Base-by-base conservation (phyloP, 1,140 invertebrate genomes). In the Diorhabda sublineata region DNA sequence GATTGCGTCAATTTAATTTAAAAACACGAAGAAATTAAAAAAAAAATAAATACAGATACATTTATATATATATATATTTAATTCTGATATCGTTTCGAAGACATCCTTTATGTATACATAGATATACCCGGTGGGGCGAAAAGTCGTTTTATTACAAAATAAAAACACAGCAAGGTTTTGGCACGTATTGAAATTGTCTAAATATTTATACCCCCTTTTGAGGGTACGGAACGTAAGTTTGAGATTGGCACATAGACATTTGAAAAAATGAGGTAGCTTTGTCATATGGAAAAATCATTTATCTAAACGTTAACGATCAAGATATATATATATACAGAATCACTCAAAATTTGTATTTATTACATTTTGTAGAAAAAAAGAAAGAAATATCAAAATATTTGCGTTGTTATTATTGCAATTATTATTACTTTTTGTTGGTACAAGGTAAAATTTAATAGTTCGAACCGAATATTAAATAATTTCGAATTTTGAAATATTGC, bases 241-340 rank as follows among this genome's bases (percentile, higher is more conserved):
- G 64, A 70, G 73, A 77, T 77, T 78, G 76, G 76, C 76, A 78
- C 76, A 75, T 66, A 52, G 71, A 76, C 72, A 74, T 74, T 71
- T 76, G 70, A 44, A 69, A 44, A 79, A 79, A 74, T 78, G 78
- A 79, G 78, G 78, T 79, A 79, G 78, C 70, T 78, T 73, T 66
- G 74, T 79, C 67, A 73, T 52, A 52, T 77, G 68, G 68, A 72
- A 76, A 75, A 74, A 74, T 73, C 69, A 75, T 70, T 69, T 69
- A 69, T 77, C 72, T 69, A 66, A 77, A 74, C 57, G 47, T 70
- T 56, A 72, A 73, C 63, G 67, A 68, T 70, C 72, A 68, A 65
- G 26, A 26, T 26, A 26, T 26, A 26, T 26, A 71, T 69, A 71
- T 74, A 61, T 72, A 70, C 66, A 76, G 63, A 73, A 70, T 58